These are phyloP conservation scores for Strigamia transsilvanica DNA, from an alignment of 2,888 invertebrate species.

Conservation along the genomic window DNA sequence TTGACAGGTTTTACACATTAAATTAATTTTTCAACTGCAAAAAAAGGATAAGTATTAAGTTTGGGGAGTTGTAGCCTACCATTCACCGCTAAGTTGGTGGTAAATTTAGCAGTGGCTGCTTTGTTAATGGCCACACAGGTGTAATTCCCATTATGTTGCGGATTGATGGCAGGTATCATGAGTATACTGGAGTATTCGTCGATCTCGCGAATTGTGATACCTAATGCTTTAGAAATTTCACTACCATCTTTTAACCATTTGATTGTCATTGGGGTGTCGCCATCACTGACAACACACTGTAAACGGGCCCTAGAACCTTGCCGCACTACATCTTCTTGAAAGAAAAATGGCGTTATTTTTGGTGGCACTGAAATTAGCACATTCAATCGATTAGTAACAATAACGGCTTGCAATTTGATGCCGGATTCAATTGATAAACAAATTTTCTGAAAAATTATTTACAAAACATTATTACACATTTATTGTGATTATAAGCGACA, in stretches of 20 bases:
- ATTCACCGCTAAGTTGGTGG: conserved; percentile 23
- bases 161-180: conserved; percentile 29
- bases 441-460: not conserved
- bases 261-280: conserved; percentile 38
- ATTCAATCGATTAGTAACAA: conserved; percentile 13
- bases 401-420: not conserved
- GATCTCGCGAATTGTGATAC: not conserved
- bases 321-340: conserved; percentile 48
- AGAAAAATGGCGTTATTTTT: conserved; percentile 46
- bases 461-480: not conserved
- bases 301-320: conserved; percentile 12
- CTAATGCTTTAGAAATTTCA: not conserved
- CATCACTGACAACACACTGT: conserved; percentile 48
- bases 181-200: conserved; percentile 50
- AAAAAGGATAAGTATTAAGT: not conserved
- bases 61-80: conserved; percentile 41
- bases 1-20: not conserved
- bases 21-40: not conserved
- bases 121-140: conserved; percentile 31
- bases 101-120: not conserved
- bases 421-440: not conserved
- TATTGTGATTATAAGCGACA: too few relatives aligned
- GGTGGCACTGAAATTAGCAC: conserved; percentile 49
- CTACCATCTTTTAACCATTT: conserved; percentile 41
- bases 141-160: conserved; percentile 44